Evolutionary conservation across 2,797 vertebrate genomes (phyloP).

Genomic region (Intellagama lesueurii): DNA sequence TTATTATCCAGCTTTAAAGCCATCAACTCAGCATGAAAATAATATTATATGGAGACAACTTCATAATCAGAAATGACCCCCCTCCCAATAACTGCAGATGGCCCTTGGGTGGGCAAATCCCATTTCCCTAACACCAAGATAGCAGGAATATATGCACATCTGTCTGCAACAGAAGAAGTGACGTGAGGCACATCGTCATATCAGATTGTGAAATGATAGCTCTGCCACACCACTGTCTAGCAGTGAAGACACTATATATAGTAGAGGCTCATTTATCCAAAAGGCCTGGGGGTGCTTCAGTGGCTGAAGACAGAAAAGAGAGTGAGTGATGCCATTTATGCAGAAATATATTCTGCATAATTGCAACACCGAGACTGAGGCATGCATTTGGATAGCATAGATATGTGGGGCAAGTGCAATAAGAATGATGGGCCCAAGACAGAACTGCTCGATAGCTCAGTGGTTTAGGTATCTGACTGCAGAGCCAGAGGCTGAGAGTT

Average conservation of each 20-base stretch:
- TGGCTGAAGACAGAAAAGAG: not conserved
- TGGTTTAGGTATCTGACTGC: too few species aligned
- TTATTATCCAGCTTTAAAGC: conserved; percentile 66
- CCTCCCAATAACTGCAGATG: not conserved
- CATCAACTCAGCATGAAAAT: conserved; percentile 51
- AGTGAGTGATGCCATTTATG: not conserved
- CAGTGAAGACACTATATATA: not conserved
- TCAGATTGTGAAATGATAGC: conserved; percentile 9
- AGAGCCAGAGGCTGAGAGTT: too few species aligned
- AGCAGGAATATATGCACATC: not conserved
- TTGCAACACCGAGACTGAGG: not conserved
- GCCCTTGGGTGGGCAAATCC: conserved; percentile 16
- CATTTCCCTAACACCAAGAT: conserved; percentile 3
- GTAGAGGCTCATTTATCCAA: conserved; percentile 19
- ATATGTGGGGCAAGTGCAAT: not conserved
- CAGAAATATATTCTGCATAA: not conserved
- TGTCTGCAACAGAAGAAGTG: conserved; percentile 22
- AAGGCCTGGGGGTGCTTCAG: not conserved
- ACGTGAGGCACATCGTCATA: conserved; percentile 26
- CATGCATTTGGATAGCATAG: not conserved
- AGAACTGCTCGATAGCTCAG: too few species aligned
- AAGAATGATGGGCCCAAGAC: too few species aligned
- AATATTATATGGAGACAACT: conserved; percentile 12
- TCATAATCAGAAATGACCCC: conserved; percentile 47
- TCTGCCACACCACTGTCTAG: conserved; percentile 3